Base-by-base conservation (phyloP, 2,888 invertebrate genomes). In the Stegophylla sp. region DNA sequence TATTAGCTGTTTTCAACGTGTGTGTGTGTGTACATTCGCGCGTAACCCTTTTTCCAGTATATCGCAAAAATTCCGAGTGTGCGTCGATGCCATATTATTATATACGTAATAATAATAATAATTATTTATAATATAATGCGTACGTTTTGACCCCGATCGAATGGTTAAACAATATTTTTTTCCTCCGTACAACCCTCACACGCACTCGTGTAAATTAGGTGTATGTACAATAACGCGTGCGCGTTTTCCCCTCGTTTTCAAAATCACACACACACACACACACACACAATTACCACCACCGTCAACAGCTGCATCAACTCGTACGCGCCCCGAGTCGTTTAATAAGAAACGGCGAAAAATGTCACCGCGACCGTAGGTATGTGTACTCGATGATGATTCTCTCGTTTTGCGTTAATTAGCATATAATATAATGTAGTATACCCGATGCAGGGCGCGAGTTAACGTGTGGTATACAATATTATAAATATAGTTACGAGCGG, bases 321-420 rank as follows among this genome's bases (percentile, higher is more conserved):
- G 7, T 34, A 34, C 34, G 17, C 23, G 56, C 45, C 7, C 9
- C 20, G 56, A 12, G 56, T 3, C 56, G 23, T 56, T 56, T 56
- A 56, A 56, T 23, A 23, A 56, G 56, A 23, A 56, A 56, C 56
- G 20, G 56, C 10, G 12, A 20, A 56, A 56, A 56, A 34, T 7
- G 34, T 5, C 34, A 3, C 3, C 34, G 34, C 23, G 12, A 12
- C 20, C 10, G 9, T 56, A 56, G 2, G 20, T 3, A 34, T 34
- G 34, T 34, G 7, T 34, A 34, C 7, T 34, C 34, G 34, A n/a
- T n/a, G n/a, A n/a, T n/a, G n/a, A n/a, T n/a, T n/a, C 43, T 9
- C n/a, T 59, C 23, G 59, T 59, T 59, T 59, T 28, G 41, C 64
- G 43, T 64, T 43, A 64, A 64, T 64, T 64, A 43, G 43, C 4